A percentile compares a stretch with the other conserved stretches of the same genome.
Evolutionary conservation across 1,140 invertebrate genomes (phyloP).

Genomic region (Saxidomus purpurata): DNA sequence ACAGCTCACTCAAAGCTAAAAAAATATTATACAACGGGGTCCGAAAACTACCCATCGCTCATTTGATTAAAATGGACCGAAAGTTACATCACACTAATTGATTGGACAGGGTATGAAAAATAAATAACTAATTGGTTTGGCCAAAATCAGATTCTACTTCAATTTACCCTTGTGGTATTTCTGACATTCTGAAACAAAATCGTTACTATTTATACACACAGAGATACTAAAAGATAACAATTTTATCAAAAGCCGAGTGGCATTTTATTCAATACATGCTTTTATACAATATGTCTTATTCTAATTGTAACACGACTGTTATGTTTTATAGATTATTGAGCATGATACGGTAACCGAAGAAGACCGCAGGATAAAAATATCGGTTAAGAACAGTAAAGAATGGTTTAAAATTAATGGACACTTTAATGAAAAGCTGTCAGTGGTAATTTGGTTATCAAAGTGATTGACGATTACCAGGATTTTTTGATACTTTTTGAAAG

Average conservation of each 20-base stretch:
- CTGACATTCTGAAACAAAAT: neutral
- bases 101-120: too few species aligned
- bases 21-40: too few species aligned
- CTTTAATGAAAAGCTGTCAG: conserved; percentile 2
- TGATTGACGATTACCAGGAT: neutral
- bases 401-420: neutral
- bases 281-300: neutral
- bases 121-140: too few species aligned
- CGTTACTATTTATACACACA: neutral
- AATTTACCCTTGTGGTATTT: too few species aligned
- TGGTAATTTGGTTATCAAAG: conserved; percentile 4
- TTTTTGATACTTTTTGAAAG: neutral
- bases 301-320: neutral
- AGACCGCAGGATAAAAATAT: neutral
- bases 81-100: too few species aligned
- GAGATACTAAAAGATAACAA: neutral
- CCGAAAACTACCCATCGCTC: too few species aligned
- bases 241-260: neutral
- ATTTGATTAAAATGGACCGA: too few species aligned
- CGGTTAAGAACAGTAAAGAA: neutral
- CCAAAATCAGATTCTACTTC: too few species aligned
- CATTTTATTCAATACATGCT: neutral
- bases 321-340: neutral
- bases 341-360: neutral
- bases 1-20: too few species aligned